Evolutionary conservation across 2,888 invertebrate species (phyloP).

Genomic region (Drosophila diplacantha): DNA sequence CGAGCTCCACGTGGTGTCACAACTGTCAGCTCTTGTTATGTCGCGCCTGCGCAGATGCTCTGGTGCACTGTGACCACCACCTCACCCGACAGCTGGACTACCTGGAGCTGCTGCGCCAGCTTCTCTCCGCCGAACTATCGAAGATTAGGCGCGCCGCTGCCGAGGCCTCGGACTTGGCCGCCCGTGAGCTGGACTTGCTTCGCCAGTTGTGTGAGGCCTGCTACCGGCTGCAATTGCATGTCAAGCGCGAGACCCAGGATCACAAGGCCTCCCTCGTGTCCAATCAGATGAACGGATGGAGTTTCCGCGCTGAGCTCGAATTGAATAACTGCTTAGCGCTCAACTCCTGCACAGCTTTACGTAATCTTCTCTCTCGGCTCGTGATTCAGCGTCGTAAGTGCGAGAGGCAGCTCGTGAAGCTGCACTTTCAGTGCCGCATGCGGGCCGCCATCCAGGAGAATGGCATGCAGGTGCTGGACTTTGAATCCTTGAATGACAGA

Average conservation of each 20-base stretch:
- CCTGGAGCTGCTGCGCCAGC: conserved; percentile 16
- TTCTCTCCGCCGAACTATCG: conserved; percentile 13
- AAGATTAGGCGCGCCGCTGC: conserved; percentile 6
- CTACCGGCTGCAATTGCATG: conserved; percentile 85
- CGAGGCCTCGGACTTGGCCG: conserved; percentile 1
- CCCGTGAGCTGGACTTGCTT: conserved; percentile 65
- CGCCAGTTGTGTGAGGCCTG: conserved; percentile 86
- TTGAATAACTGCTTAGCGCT: conserved; percentile 81
- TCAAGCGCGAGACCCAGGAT: conserved; percentile 85
- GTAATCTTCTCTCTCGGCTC: conserved; percentile 7
- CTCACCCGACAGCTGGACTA: conserved; percentile 20
- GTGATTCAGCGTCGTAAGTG: conserved; percentile 1
- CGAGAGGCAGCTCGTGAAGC: conserved; percentile 5
- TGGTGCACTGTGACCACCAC: conserved; percentile 82
- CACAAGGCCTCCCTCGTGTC: conserved; percentile 83
- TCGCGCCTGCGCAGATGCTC: conserved; percentile 83
- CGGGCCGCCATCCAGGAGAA: conserved; percentile 37
- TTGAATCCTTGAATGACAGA: conserved; percentile 24
- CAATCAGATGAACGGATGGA: conserved; percentile 82
- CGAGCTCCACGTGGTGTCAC: conserved; percentile 84
- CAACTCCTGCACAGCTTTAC: conserved; percentile 75
- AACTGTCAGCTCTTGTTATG: conserved; percentile 83
- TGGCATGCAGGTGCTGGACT: conserved; percentile 27
- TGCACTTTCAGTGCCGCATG: conserved; percentile 23
- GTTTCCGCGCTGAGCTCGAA: conserved; percentile 80